Evolutionary conservation across 2,113 vertebrate species (phyloP).

Genomic region (Upupa epops): DNA sequence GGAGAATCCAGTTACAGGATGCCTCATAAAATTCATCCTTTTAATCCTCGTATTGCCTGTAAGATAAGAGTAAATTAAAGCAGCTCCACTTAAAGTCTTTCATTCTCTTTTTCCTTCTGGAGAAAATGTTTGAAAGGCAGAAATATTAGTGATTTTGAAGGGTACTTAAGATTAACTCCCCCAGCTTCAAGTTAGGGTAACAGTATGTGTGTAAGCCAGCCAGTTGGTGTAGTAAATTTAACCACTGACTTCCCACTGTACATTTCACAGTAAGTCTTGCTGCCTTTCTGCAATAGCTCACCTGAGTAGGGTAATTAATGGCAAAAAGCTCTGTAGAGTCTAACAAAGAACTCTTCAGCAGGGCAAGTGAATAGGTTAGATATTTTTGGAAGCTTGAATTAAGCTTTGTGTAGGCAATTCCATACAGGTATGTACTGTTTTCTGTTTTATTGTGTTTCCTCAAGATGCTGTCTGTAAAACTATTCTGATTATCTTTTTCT

Average conservation of each 20-base stretch:
- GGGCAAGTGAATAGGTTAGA: not conserved
- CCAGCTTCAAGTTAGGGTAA: not conserved
- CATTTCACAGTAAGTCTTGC: not conserved
- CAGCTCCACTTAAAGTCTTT: not conserved
- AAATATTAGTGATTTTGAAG: conserved; percentile 36
- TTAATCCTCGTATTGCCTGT: conserved; percentile 6
- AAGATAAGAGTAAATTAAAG: conserved; percentile 8
- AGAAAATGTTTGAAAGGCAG: not conserved
- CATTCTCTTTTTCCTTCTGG: not conserved
- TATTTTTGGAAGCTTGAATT: not conserved
- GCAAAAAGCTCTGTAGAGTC: not conserved
- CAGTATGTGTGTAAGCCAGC: not conserved
- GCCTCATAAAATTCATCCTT: conserved; percentile 40
- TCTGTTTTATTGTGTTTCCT: not conserved
- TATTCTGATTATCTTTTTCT: not conserved
- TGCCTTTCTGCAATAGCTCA: not conserved
- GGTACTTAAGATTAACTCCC: not conserved
- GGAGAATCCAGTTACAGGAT: conserved; percentile 24
- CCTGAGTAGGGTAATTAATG: not conserved
- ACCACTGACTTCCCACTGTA: not conserved
- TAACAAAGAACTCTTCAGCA: not conserved
- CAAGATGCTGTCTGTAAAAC: not conserved
- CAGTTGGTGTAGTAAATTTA: not conserved
- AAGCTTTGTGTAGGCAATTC: not conserved
- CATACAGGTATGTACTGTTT: too few relatives aligned